These are phyloP conservation scores for Lepidocyrtinus sp. DNA, from an alignment of 2,888 invertebrate genomes.

Conservation along the genomic window DNA sequence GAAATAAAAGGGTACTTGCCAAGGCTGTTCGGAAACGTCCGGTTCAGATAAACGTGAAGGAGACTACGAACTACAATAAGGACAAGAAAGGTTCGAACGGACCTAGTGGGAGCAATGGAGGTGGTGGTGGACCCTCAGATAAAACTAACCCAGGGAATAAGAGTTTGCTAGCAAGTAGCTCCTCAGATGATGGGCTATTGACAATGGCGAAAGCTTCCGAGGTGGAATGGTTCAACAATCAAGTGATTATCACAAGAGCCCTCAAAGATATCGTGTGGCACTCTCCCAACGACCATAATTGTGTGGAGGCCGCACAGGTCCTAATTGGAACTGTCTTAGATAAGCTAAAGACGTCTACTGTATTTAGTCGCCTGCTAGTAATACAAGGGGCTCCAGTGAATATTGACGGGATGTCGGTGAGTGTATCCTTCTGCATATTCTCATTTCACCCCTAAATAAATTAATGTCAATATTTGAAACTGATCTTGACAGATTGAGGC, in stretches of 20 bases:
- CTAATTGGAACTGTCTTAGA: conserved; percentile 29
- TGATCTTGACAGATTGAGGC: too few species aligned
- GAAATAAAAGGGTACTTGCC: conserved; percentile 5
- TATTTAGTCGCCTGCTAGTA: conserved; percentile 40
- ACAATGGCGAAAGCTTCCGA: conserved; percentile 35
- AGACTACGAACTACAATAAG: too few species aligned
- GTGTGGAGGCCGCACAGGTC: conserved; percentile 21
- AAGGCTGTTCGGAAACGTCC: conserved; percentile 28
- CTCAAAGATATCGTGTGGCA: conserved; percentile 47
- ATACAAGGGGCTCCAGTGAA: conserved; percentile 51
- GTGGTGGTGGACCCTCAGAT: not conserved
- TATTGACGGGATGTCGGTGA: conserved; percentile 50
- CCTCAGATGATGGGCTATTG: conserved; percentile 33
- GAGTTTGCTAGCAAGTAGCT: not conserved
- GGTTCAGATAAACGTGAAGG: too few species aligned
- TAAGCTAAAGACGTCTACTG: not conserved
- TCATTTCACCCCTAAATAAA: not conserved
- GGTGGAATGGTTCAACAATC: conserved; percentile 44
- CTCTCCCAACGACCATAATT: conserved; percentile 3
- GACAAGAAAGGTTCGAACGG: conserved; percentile 7
- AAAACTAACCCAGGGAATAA: not conserved
- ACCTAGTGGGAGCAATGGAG: not conserved
- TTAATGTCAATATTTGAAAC: not conserved
- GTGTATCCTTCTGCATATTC: too few species aligned
- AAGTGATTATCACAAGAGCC: conserved; percentile 28